Base-by-base conservation (phyloP, 1,140 invertebrate species). In the Leptonema lineaticorne region DNA sequence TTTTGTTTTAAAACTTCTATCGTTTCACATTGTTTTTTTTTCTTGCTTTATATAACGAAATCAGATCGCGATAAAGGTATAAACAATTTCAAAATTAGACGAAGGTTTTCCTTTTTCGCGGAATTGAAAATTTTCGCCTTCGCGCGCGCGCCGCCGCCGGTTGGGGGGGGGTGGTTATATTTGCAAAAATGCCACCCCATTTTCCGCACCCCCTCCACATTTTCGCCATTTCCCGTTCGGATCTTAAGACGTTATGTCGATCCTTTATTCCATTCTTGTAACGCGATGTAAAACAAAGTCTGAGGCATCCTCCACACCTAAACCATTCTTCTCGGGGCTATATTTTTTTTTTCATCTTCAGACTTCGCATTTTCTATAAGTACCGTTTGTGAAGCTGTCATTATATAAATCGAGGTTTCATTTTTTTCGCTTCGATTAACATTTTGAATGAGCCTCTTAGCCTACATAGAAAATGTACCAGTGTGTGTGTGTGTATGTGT, bases 401-500 rank as follows among this genome's bases (percentile, higher is more conserved):
- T 62, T 62, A 62, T 62, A 62, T 37, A 62, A 62, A 62, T 62
- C 59, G 59, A 62, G 59, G 33, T 62, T 62, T 62, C 37, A 62
- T 33, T 62, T 62, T 45, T 62, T 45, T 62, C 37, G 33, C 59
- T 62, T 37, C 59, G 59, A 62, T 62, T 62, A 62, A 62, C 59
- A 62, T 62, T 62, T 45, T 62, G 37, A 62, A 62, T 37, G 30
- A 62, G 30, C 59, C 59, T 62, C 59, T 45, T 24, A 53, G 18
- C 50, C 50, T 59, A 29, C 57, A 59, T 33, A 33, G 57, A 30
- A 22, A n/a, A n/a, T n/a, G n/a, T n/a, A n/a, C n/a, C n/a, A n/a
- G n/a, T n/a, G n/a, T n/a, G n/a, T n/a, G n/a, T n/a, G n/a, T n/a
- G n/a, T n/a, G n/a, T n/a, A n/a, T n/a, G n/a, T n/a, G n/a, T n/a